A percentile compares a stretch with the other conserved stretches of the same genome.
phyloP scores from a whole-genome alignment of 2,113 vertebrate species.

The Reinhardtius hippoglossoides region DNA sequence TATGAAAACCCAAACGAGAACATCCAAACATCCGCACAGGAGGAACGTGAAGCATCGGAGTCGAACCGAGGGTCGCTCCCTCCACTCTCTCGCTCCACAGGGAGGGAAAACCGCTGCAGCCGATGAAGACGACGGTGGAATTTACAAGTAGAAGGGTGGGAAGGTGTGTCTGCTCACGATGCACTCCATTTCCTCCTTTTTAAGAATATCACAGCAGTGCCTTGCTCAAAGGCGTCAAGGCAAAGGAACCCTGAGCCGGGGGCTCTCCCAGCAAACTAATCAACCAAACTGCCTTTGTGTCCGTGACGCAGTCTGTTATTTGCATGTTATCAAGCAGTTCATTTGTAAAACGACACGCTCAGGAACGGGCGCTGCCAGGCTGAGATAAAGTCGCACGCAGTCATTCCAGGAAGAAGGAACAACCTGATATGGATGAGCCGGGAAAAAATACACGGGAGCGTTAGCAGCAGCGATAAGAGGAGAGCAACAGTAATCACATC shows the following conservation, averaged over 20 bases:
- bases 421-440: not conserved
- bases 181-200: not conserved
- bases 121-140: not conserved
- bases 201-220: slow-evolving; percentile 16
- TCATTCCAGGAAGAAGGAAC: slow-evolving; percentile 1
- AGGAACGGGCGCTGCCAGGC: slow-evolving; percentile 13
- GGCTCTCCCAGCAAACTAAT: not conserved
- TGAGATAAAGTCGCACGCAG: not conserved
- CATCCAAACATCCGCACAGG: slow-evolving; percentile 10
- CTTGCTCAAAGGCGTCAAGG: slow-evolving; percentile 25
- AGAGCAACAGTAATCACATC: not conserved
- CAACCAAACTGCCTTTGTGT: not conserved
- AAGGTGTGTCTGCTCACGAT: not conserved
- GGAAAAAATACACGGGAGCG: too few species aligned
- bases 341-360: not conserved
- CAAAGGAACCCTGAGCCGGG: not conserved
- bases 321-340: not conserved
- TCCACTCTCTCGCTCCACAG: not conserved
- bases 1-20: slow-evolving; percentile 15
- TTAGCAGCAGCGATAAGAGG: not conserved
- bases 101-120: not conserved
- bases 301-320: not conserved
- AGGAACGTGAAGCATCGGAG: not conserved
- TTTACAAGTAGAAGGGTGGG: slow-evolving; percentile 8
- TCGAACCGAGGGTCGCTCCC: not conserved